Evolutionary conservation across 2,113 vertebrate genomes (phyloP).

Genomic region (Protobothrops mucrosquamatus): DNA sequence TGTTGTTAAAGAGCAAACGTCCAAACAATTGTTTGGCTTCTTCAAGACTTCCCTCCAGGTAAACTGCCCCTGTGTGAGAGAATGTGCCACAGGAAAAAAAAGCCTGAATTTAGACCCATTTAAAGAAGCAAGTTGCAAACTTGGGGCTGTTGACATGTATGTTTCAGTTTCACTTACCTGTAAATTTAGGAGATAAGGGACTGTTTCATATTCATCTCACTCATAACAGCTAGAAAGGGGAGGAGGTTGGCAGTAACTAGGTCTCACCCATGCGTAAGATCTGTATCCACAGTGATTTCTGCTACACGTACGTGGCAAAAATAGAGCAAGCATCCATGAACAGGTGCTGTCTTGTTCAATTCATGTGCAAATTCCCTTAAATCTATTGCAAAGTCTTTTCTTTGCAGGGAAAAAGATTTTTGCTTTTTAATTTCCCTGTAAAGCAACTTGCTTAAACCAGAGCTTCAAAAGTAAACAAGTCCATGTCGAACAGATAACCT

Average conservation of each 20-base stretch:
- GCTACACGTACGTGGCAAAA: background rate
- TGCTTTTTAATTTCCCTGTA: background rate
- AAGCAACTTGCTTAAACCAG: background rate
- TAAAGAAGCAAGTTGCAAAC: background rate
- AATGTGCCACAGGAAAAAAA: conserved; percentile 19
- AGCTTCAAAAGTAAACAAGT: background rate
- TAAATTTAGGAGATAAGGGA: background rate
- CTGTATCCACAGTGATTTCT: background rate
- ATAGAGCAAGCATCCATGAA: background rate
- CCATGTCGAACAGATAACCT: background rate
- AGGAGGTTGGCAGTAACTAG: background rate
- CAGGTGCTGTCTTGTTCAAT: background rate
- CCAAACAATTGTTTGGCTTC: conserved; percentile 94
- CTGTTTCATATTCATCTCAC: background rate
- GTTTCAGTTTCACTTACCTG: background rate
- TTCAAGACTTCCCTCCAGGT: conserved; percentile 92
- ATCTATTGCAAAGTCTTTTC: background rate
- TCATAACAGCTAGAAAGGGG: background rate
- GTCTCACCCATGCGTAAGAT: background rate
- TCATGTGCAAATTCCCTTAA: background rate
- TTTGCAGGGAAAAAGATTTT: background rate
- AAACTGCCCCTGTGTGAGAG: conserved; percentile 84
- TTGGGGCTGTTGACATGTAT: background rate
- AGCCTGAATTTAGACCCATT: conserved; percentile 36
- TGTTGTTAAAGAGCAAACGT: conserved; percentile 88